A percentile compares a stretch with the other conserved stretches of the same genome.
These are phyloP conservation scores for Oreochromis tanganicae DNA, from an alignment of 2,113 vertebrate genomes.

Conservation along the genomic window DNA sequence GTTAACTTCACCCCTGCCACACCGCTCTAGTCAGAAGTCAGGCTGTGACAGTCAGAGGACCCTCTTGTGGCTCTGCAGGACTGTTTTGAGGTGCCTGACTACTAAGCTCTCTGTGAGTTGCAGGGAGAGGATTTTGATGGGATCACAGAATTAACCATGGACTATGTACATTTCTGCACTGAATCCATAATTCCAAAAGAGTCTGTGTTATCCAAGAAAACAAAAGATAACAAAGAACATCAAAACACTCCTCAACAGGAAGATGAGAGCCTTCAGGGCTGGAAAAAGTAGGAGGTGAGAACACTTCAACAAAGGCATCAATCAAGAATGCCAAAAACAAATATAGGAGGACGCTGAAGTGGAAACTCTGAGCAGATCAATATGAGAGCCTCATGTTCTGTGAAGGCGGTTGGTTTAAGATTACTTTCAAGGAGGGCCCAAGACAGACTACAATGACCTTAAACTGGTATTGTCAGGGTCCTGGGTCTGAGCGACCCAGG, in stretches of 20 bases:
- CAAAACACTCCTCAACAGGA: background rate
- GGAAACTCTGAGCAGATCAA: background rate
- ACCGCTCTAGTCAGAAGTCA: background rate
- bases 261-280: background rate
- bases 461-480: background rate
- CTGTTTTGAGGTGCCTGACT: background rate
- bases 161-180: background rate
- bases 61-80: background rate
- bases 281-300: background rate
- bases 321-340: background rate
- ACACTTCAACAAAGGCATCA: background rate
- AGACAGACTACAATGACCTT: background rate
- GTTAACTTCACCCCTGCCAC: background rate
- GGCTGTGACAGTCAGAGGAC: background rate
- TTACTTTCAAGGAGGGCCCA: background rate
- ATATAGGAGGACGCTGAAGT: background rate
- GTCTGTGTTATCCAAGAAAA: background rate
- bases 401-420: background rate
- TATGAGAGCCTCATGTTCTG: background rate
- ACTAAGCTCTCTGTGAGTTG: background rate
- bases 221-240: background rate
- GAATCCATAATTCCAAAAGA: background rate
- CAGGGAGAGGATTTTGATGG: background rate
- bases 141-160: background rate
- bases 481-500: no score